Evolutionary conservation across 2,888 invertebrate genomes (phyloP).

Genomic region (Zeuzera pyrina): DNA sequence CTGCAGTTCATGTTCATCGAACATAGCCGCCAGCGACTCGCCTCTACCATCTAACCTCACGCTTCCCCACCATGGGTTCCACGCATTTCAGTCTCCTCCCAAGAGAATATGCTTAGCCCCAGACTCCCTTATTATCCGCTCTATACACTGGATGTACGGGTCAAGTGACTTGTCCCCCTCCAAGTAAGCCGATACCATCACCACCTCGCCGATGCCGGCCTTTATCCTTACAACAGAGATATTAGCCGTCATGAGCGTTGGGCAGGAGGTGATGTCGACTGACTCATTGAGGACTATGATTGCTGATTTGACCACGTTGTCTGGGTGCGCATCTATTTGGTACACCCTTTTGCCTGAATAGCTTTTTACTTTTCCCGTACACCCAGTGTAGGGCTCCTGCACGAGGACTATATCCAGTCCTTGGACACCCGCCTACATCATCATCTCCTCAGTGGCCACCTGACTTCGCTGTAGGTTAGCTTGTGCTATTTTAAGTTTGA

Average conservation of each 20-base stretch:
- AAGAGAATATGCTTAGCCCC: neutral
- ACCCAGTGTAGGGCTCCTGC: too few species aligned
- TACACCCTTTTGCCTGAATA: slow-evolving; percentile 1
- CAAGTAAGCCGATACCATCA: neutral
- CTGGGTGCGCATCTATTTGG: neutral
- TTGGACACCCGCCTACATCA: neutral
- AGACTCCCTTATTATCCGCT: neutral
- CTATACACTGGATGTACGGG: neutral
- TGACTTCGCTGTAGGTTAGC: neutral
- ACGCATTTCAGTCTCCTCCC: slow-evolving; percentile 5
- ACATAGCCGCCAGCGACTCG: neutral
- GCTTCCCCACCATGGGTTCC: slow-evolving; percentile 6
- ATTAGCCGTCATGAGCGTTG: too few species aligned
- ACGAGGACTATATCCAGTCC: neutral
- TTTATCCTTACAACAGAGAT: slow-evolving; percentile 7
- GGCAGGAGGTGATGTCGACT: slow-evolving; percentile 7
- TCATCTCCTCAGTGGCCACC: neutral
- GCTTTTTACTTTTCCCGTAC: neutral
- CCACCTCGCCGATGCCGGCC: too few species aligned
- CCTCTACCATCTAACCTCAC: slow-evolving; percentile 1
- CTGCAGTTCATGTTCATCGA: slow-evolving; percentile 1
- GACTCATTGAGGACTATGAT: slow-evolving; percentile 6
- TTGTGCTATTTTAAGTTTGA: too few species aligned
- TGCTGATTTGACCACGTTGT: slow-evolving; percentile 8
- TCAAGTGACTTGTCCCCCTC: slow-evolving; percentile 4